A percentile compares a stretch with the other conserved stretches of the same genome.
Evolutionary conservation across 2,888 invertebrate genomes (phyloP).

Genomic region (Hirtodrosophila confusa): DNA sequence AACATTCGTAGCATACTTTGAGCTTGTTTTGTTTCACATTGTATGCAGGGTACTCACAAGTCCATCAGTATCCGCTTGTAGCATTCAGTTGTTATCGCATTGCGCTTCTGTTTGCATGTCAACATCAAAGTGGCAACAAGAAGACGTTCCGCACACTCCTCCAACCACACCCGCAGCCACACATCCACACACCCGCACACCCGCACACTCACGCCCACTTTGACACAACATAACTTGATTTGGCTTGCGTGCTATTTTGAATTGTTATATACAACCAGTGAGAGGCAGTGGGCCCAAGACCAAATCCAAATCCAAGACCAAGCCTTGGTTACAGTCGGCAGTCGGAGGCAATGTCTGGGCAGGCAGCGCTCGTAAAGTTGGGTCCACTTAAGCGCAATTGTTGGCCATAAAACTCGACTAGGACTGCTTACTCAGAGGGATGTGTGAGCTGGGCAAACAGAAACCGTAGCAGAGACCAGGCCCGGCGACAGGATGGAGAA

Average conservation of each 20-base stretch:
- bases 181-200: conserved; percentile 6
- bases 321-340: conserved; percentile 30
- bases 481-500: conserved; percentile 17
- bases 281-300: conserved; percentile 5
- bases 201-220: conserved; percentile 14
- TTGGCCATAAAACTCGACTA: conserved; percentile 70
- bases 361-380: conserved; percentile 70
- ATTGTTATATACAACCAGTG: conserved; percentile 44
- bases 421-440: conserved; percentile 23
- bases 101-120: conserved; percentile 52
- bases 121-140: conserved; percentile 54
- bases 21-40: neutral
- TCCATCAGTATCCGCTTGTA: conserved; percentile 11
- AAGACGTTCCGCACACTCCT: conserved; percentile 39
- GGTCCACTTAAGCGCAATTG: conserved; percentile 77
- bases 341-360: conserved; percentile 14
- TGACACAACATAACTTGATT: conserved; percentile 63
- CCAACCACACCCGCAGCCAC: conserved; percentile 8
- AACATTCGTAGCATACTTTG: too few relatives aligned
- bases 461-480: conserved; percentile 22
- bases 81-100: conserved; percentile 40
- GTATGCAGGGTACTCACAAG: conserved; percentile 18
- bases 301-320: conserved; percentile 20
- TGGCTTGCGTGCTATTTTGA: conserved; percentile 75
- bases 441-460: conserved; percentile 26